Evolutionary conservation across 2,113 vertebrate genomes (phyloP).

Genomic region (Indri indri): DNA sequence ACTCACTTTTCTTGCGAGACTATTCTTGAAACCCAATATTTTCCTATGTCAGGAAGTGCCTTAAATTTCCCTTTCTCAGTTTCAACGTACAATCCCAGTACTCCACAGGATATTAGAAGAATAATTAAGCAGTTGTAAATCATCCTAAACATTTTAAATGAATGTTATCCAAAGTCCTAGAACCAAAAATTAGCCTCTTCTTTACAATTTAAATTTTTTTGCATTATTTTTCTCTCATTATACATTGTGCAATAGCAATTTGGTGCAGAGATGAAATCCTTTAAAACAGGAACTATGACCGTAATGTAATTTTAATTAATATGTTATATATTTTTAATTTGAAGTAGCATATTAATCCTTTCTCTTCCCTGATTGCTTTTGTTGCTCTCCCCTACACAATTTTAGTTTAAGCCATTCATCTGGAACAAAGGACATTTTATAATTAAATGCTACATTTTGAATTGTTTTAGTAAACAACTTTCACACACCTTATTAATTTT

Average conservation of each 20-base stretch:
- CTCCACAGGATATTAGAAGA: conserved; percentile 40
- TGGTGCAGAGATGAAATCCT: not conserved
- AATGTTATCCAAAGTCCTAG: not conserved
- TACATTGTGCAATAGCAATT: conserved; percentile 19
- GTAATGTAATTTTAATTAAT: conserved; percentile 23
- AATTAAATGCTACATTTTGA: conserved; percentile 37
- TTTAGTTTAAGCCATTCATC: conserved; percentile 38
- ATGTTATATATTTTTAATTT: conserved; percentile 42
- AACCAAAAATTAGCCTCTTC: conserved; percentile 3
- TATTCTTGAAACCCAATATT: conserved; percentile 75
- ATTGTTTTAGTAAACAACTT: conserved; percentile 2
- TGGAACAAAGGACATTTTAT: conserved; percentile 17
- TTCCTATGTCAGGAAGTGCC: conserved; percentile 72
- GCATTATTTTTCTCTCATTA: not conserved
- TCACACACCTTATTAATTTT: conserved; percentile 2
- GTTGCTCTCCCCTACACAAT: not conserved
- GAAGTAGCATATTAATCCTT: not conserved
- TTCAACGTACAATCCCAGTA: conserved; percentile 60
- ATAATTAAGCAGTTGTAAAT: conserved; percentile 72
- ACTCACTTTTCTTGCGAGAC: conserved; percentile 64
- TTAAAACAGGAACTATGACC: not conserved
- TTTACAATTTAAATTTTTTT: not conserved
- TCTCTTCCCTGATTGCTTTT: conserved; percentile 27
- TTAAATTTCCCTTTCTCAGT: conserved; percentile 65
- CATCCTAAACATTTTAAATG: conserved; percentile 55